A percentile compares a stretch with the other conserved stretches of the same genome.
Evolutionary conservation across 2,113 vertebrate genomes (phyloP).

Genomic region (Nibea albiflora): DNA sequence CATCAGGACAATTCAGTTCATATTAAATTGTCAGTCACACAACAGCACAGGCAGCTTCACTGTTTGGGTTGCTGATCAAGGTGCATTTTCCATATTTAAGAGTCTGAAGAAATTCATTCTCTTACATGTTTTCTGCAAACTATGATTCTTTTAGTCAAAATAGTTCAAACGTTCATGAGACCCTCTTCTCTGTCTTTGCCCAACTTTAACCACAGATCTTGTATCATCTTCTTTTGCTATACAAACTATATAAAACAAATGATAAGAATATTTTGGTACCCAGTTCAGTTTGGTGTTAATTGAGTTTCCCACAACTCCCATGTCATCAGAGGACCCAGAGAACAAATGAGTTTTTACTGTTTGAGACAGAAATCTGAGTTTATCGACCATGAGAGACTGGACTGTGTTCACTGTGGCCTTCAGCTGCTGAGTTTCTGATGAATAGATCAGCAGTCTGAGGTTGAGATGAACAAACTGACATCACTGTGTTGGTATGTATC

Average conservation of each 20-base stretch:
- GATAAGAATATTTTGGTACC: not conserved
- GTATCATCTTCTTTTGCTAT: not conserved
- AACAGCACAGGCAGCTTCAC: too few species aligned
- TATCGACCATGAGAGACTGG: not conserved
- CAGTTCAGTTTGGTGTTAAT: not conserved
- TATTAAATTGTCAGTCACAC: not conserved
- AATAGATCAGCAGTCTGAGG: slow-evolving; percentile 65
- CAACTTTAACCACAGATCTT: not conserved
- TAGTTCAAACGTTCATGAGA: not conserved
- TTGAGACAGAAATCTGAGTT: slow-evolving; percentile 13
- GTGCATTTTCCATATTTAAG: not conserved
- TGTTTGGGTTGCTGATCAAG: too few species aligned
- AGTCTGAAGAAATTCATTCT: not conserved
- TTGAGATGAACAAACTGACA: slow-evolving; percentile 70
- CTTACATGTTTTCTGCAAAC: not conserved
- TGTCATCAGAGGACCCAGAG: slow-evolving; percentile 10
- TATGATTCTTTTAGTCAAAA: not conserved
- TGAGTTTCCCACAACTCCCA: not conserved
- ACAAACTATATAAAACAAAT: not conserved
- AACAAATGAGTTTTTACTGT: slow-evolving; percentile 9
- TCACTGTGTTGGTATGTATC: slow-evolving; percentile 75
- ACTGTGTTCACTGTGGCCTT: slow-evolving; percentile 46
- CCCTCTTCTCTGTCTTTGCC: too few species aligned
- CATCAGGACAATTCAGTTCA: not conserved
- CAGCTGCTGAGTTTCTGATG: slow-evolving; percentile 53